Percentiles rank a stretch among this genome's conserved stretches.
phyloP scores from a whole-genome alignment of 2,797 vertebrate genomes.

The Mus caroli region DNA sequence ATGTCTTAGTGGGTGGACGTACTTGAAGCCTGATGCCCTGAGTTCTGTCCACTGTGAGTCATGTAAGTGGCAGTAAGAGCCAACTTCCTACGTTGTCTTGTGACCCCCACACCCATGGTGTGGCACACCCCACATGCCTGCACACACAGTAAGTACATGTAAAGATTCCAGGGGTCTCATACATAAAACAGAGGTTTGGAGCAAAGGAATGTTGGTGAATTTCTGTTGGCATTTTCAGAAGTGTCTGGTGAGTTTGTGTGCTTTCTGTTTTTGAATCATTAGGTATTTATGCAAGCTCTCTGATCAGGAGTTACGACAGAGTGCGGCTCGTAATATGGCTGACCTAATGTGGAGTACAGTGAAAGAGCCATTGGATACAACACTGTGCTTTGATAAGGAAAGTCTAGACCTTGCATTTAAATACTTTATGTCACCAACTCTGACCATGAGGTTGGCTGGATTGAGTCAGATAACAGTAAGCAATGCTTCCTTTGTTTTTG shows the following conservation, averaged over 20 bases:
- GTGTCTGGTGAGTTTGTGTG: background rate
- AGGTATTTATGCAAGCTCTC: constrained; percentile 99
- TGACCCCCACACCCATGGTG: too few relatives aligned
- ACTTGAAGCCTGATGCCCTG: background rate
- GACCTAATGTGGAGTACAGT: constrained; percentile 99
- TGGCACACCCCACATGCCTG: background rate
- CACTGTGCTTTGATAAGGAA: constrained; percentile 99
- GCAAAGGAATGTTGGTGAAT: constrained; percentile 58
- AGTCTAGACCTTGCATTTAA: constrained; percentile 99
- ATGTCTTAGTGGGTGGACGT: background rate
- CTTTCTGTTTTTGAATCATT: constrained; percentile 76
- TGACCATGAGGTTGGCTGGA: constrained; percentile 98
- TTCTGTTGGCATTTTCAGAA: constrained; percentile 50
- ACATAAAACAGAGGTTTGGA: background rate
- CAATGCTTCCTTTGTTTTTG: constrained; percentile 67
- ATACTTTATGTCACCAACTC: constrained; percentile 99
- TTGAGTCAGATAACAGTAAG: constrained; percentile 99
- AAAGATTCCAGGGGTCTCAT: background rate
- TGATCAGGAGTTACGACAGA: constrained; percentile 98
- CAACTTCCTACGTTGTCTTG: background rate
- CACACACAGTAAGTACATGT: background rate
- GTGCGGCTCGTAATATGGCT: constrained; percentile 98
- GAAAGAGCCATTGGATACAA: constrained; percentile 98
- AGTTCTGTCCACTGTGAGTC: background rate
- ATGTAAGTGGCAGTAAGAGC: background rate